Evolutionary conservation across 2,888 invertebrate genomes (phyloP).

Genomic region (Drosophila meridionalis): DNA sequence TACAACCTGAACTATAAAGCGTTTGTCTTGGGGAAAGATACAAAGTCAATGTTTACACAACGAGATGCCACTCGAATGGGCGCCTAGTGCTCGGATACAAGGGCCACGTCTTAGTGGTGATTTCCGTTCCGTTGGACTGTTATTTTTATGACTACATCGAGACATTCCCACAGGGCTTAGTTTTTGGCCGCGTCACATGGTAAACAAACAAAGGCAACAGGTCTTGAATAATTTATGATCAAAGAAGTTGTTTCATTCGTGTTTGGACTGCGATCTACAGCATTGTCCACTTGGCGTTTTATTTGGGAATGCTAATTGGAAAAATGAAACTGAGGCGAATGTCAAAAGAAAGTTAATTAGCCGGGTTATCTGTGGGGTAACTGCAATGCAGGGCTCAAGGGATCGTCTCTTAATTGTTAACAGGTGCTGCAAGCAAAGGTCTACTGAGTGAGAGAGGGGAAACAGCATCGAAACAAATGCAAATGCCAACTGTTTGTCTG

Average conservation of each 20-base stretch:
- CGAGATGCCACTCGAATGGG: constrained; percentile 44
- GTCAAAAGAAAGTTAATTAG: constrained; percentile 75
- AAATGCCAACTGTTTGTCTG: constrained; percentile 47
- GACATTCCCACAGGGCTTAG: constrained; percentile 68
- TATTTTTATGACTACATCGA: constrained; percentile 72
- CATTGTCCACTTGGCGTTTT: constrained; percentile 49
- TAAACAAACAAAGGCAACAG: constrained; percentile 66
- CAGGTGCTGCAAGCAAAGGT: constrained; percentile 64
- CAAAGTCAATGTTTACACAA: constrained; percentile 43
- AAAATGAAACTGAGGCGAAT: constrained; percentile 58
- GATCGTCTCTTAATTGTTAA: constrained; percentile 47
- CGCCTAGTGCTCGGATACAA: constrained; percentile 25
- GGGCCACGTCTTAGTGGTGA: constrained; percentile 66
- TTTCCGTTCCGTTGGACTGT: constrained; percentile 78
- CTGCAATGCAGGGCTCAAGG: constrained; percentile 33
- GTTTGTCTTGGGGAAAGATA: constrained; percentile 25
- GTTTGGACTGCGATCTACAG: constrained; percentile 27
- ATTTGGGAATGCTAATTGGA: constrained; percentile 65
- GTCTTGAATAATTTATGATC: constrained; percentile 73
- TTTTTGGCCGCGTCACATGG: constrained; percentile 53
- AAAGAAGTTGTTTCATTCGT: constrained; percentile 20
- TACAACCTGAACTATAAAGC: constrained; percentile 44
- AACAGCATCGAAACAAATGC: constrained; percentile 44
- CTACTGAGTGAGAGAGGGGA: constrained; percentile 15
- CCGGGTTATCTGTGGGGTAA: neutral